Evolutionary conservation across 2,888 invertebrate genomes (phyloP), one percentile per base, ranked within the genome.

Genomic region (Stenurella melanura): DNA sequence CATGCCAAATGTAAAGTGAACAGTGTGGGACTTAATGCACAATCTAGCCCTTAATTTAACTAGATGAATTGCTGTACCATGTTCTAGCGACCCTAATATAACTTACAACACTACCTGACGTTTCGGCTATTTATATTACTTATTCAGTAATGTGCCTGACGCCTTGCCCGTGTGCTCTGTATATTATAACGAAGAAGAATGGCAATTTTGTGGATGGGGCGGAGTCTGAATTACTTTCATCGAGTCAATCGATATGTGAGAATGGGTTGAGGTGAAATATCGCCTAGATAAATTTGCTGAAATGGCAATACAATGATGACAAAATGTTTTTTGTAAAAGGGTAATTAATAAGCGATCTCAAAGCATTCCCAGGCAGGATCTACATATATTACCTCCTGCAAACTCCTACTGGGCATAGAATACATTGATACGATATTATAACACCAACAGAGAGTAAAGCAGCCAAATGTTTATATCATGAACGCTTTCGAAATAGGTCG

Each of bases 71-170:
- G 60, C 19, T 11, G 58, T 17, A 57, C 38, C 58, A 42, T 42
- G 70, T 60, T 42, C 70, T 60, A 56, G 19, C 19, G 19, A 42
- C 60, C 69, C 60, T 70, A 70, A 68, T 68, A 60, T 70, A 70
- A 70, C 70, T 70, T 60, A 70, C 70, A 60, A 60, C 42, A 34
- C 60, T 70, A 70, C 70, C 70, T 70, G 70, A 70, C 70, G 70
- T 60, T 42, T 58, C 60, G 58, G 38, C 57, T 60, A 70, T 70
- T 70, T 70, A 38, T 70, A 57, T 70, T 70, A 70, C 57, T 70
- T 70, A 60, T 60, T 70, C 60, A 70, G 19, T 38, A 58, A 60
- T 60, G 68, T 34, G 56, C 30, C 34, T 54, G 68, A 38, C 34
- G 57, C 34, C 30, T 10, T 18, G 30, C 18, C 19, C 56, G 56